Base-by-base conservation (phyloP, 2,797 vertebrate genomes). In the Podarcis siculus region DNA sequence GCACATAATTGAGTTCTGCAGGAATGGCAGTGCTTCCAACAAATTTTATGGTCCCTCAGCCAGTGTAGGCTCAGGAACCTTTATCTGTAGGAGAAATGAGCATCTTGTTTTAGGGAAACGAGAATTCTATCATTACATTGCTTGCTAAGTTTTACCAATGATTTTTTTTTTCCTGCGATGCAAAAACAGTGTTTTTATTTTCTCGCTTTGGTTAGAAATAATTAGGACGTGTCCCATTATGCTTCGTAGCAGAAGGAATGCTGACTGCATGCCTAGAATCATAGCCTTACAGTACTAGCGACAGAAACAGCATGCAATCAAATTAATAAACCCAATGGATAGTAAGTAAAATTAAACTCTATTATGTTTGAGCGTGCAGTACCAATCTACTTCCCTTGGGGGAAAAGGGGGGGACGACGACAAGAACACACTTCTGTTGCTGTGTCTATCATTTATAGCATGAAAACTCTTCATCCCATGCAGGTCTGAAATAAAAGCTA, bases 401-500 rank as follows among this genome's bases (percentile, higher is more conserved):
- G 67, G 49, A 4, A 7, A 86, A 87, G 80, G 23, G 21, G 21
- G 32, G 21, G 21, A 42, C 1, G 13, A 55, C 3, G 3, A 55
- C 49, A 55, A 61, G 42, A 37, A 80, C 30, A 71, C 37, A 8
- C n/a, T 58, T 72, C 4, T 37, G 25, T 12, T 64, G 13, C 25
- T 61, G 35, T 61, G 25, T 30, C 87, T 55, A 15, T 55, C 13
- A 55, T 55, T 85, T 77, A 45, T 90, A 94, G 92, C 85, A 91
- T 87, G 83, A 87, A 67, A 92, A 93, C 37, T 21, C 91, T 87
- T 90, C 83, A 85, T 82, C 89, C 86, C 87, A 89, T 89, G 30
- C 35, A 79, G 86, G 79, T 89, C 77, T 90, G 15, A 89, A 92
- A 89, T 91, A 85, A 86, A 93, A 91, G 66, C 64, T 49, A 8